Percentiles rank a stretch among this genome's conserved stretches.
Evolutionary conservation across 2,797 vertebrate genomes (phyloP).

Genomic region (Tachyglossus aculeatus): DNA sequence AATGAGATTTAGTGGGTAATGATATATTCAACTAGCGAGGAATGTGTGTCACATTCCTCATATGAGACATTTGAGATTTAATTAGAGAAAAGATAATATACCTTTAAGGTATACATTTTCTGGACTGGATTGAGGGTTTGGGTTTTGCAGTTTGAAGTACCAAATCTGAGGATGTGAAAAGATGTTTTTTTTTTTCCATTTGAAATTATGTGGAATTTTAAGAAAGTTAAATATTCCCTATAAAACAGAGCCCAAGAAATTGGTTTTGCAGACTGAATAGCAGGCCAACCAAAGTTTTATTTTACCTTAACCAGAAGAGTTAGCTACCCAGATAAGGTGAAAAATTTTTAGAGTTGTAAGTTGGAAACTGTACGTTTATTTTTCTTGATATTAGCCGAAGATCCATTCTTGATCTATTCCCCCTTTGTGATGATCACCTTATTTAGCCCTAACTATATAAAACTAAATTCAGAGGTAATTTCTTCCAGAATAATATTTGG

Average conservation of each 20-base stretch:
- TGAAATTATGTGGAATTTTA: conserved; percentile 24
- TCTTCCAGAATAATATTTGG: conserved; percentile 33
- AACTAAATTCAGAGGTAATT: conserved; percentile 33
- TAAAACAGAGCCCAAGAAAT: conserved; percentile 51
- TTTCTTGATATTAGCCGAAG: conserved; percentile 53
- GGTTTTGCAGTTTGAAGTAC: neutral
- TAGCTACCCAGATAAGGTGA: conserved; percentile 57
- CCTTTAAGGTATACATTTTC: conserved; percentile 23
- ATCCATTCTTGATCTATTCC: conserved; percentile 40
- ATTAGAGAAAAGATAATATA: neutral
- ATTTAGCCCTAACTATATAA: conserved; percentile 56
- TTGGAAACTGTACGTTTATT: conserved; percentile 62
- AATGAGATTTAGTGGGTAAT: conserved; percentile 17
- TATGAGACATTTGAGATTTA: conserved; percentile 8
- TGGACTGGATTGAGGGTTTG: neutral
- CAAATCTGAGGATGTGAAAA: conserved; percentile 23
- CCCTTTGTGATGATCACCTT: conserved; percentile 15
- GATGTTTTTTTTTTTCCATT: conserved; percentile 24
- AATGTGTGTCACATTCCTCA: conserved; percentile 8
- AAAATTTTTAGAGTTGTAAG: conserved; percentile 56
- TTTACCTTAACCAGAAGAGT: conserved; percentile 48
- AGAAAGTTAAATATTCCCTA: conserved; percentile 37
- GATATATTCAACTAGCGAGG: conserved; percentile 6
- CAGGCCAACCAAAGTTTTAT: conserved; percentile 43
- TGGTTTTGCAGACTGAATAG: conserved; percentile 42